Base-by-base conservation (phyloP, 2,888 invertebrate genomes). In the Arrhopalites spinosus region DNA sequence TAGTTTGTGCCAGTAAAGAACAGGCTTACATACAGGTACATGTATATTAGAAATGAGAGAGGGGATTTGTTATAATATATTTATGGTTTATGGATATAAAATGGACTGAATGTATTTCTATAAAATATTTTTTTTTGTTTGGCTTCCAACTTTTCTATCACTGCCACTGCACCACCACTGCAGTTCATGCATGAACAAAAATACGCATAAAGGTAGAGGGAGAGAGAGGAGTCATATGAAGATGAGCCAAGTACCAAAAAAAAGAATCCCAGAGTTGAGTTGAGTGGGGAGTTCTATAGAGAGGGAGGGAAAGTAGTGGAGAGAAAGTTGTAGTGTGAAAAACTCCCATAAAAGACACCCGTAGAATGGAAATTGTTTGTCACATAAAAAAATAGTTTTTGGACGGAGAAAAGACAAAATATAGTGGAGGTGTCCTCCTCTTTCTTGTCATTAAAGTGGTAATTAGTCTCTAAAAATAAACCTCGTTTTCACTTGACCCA, bases 381-480 rank as follows among this genome's bases (percentile, higher is more conserved):
- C 56, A 53, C 69, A 69, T 29, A 56, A 27, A 45, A 63, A 69
- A 43, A 36, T 73, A 20, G 29, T 27, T 50, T 3, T 17, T 15
- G 53, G 53, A 20, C 8, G 15, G 50, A 50, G 27, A 20, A 8
- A 50, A 25, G 67, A 29, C 30, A 73, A 73, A 66, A 73, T 36
- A 43, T 36, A 11, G 20, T 73, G 15, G 15, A 23, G 64, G 66
- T 53, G 63, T 56, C 56, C 45, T 68, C 68, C 61, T 63, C 67
- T 68, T 77, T 68, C 69, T 59, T 73, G 72, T 74, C 77, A 72
- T 75, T 75, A 75, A 69, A 74, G 69, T 74, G 77, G 72, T 74
- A 77, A 77, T 77, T 77, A 77, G 77, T 63, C 74, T 75, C 72
- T 75, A 77, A 77, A 77, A 77, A 72, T 75, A 75, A 77, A 56